phyloP scores from a whole-genome alignment of 2,888 invertebrate genomes.

The Odiellus spinosus region DNA sequence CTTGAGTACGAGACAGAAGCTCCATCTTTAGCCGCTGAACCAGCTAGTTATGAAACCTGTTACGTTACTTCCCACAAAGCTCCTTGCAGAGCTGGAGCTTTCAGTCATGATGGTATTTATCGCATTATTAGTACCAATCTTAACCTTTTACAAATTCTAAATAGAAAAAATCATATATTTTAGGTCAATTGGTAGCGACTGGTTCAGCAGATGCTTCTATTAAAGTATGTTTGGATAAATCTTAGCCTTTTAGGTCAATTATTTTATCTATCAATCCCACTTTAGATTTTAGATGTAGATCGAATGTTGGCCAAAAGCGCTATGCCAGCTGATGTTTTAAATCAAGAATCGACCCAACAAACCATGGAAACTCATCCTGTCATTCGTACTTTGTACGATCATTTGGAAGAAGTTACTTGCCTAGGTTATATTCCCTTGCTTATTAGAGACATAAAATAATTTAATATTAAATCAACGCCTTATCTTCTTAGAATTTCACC shows the following conservation, averaged over 20 bases:
- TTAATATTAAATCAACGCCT: background rate
- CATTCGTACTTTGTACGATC: conserved; percentile 91
- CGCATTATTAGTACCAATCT: background rate
- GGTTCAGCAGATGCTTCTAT: conserved; percentile 98
- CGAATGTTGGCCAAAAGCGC: conserved; percentile 97
- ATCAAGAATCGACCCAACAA: conserved; percentile 34
- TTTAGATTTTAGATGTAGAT: conserved; percentile 87
- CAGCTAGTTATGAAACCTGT: conserved; percentile 92
- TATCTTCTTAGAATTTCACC: conserved; percentile 76
- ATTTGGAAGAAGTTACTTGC: conserved; percentile 47
- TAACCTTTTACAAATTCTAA: background rate
- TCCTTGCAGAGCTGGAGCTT: conserved; percentile 80
- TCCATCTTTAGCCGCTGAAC: conserved; percentile 81
- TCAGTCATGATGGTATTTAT: conserved; percentile 59
- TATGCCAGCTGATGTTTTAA: conserved; percentile 35
- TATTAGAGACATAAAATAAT: background rate
- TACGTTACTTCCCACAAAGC: conserved; percentile 98
- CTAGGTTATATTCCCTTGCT: background rate
- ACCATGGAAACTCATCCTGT: conserved; percentile 88
- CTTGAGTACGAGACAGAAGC: conserved; percentile 91
- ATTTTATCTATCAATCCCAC: background rate
- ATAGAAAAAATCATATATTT: conserved; percentile 6
- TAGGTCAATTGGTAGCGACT: conserved; percentile 80
- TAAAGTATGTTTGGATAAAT: conserved; percentile 41
- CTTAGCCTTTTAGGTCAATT: background rate